Evolutionary conservation across 2,888 invertebrate genomes (phyloP), one percentile per base, ranked within the genome.

Genomic region (Priocnemis perturbator): DNA sequence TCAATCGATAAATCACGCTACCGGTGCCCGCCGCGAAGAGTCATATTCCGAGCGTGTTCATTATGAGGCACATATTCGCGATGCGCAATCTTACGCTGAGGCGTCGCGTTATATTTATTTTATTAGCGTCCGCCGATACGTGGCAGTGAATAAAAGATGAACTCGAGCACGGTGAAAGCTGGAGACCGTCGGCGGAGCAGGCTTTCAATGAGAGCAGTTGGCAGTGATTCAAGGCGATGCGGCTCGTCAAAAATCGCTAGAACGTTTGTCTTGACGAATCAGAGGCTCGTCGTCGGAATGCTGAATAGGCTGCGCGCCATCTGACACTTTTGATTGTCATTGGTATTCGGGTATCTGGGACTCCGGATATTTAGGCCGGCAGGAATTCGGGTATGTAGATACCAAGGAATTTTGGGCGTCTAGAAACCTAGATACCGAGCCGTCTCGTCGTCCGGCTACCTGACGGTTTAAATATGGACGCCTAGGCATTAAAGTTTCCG

Each of bases 201-300:
- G 1, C 11, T 37, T 37, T 37, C 11, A 11, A 37, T 37, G 11
- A 37, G 37, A 37, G 15, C 21, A 48, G n/a, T 55, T 71, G 72
- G 73, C 64, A 20, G 11, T 19, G 48, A 56, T 73, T 72, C 73
- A 73, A 73, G 73, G 73, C 47, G 47, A 44, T 56, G 45, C 53
- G 37, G 21, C 21, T 37, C 19, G 23, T 14, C 57, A 67, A 67
- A 63, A 56, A 63, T 64, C 21, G 63, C 14, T 55, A 37, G 66
- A 67, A 56, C 57, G 37, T 56, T 21, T 47, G 20, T 21, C 55
- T 55, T 64, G 53, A 63, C 63, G 56, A 55, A 66, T 14, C 21
- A n/a, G 56, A 15, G 11, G 37, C 64, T 55, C 44, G 26, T 26
- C 26, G 63, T 37, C 30, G 57, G 30, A 47, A 21, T 11, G 37